Evolutionary conservation across 2,113 vertebrate species (phyloP), one percentile per base, ranked within the genome.

Genomic region (Atlantisia rogersi): DNA sequence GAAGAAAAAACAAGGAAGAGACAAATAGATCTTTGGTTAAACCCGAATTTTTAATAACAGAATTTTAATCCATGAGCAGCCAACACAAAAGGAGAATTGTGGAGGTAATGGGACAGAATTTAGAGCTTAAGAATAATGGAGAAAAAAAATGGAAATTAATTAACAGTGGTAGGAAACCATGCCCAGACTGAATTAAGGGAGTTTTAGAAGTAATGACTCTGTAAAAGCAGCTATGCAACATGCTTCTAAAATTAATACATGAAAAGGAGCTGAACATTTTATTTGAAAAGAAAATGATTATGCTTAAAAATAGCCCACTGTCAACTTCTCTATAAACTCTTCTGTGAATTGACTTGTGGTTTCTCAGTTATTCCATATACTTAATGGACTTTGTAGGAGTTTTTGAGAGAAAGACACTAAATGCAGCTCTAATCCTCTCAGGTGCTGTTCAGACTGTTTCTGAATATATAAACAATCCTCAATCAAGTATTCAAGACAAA

Each of bases 231-330:
- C 84, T 50, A 42, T 48, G 28, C 18, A 87, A 89, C 55, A 83
- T 71, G n/a, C 14, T 87, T 89, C 81, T 91, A 84, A 91, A 95
- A 91, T 91, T 62, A 92, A 81, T 52, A 85, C 4, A 25, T 64
- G 35, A 87, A 94, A 95, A 92, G 48, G 13, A 92, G 15, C 39
- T 22, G 15, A 25, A 90, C 16, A 82, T 84, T 95, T 94, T 53
- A 92, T 79, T 87, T 76, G 37, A 91, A 94, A 86, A 84, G 13
- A 64, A 94, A 95, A 84, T 56, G 0, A 86, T 52, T 68, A 62
- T 63, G 48, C 82, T 95, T 96, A 62, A 94, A 94, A 95, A 89
- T 79, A 94, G n/a, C 21, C 69, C 46, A 31, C 53, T 87, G 78
- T 48, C 58, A 95, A 52, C 63, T 81, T 76, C 48, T 92, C 21